phyloP scores from a whole-genome alignment of 2,113 vertebrate species.

The Clupea harengus region DNA sequence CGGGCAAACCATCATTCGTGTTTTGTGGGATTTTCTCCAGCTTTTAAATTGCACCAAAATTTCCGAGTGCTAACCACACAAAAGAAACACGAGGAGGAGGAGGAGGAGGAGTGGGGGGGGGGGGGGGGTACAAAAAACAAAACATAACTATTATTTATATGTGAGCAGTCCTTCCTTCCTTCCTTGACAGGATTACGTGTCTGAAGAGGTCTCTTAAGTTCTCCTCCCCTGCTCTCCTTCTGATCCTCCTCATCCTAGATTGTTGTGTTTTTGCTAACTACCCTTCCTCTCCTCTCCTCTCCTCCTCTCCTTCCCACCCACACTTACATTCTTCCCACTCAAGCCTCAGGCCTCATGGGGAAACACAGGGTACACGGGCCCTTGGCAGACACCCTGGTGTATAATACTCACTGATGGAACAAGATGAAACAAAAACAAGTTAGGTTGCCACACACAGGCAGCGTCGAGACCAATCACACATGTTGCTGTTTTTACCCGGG shows the following conservation, averaged over 20 bases:
- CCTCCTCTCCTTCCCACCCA: slow-evolving; percentile 20
- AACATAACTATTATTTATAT: slow-evolving; percentile 8
- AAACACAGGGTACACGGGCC: neutral
- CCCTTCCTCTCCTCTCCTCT: neutral
- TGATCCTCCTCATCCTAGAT: neutral
- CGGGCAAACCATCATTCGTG: neutral
- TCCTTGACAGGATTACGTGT: neutral
- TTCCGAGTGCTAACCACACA: neutral
- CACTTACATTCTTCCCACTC: neutral
- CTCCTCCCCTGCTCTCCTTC: no score
- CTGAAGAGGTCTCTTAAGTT: neutral
- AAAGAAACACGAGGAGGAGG: neutral
- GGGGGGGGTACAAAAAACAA: neutral
- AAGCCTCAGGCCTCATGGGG: neutral
- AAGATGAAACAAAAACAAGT: slow-evolving; percentile 15
- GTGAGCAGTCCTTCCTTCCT: neutral
- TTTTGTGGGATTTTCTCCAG: neutral
- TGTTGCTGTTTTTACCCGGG: neutral
- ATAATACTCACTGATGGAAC: neutral
- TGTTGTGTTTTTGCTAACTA: neutral
- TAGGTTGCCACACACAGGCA: neutral
- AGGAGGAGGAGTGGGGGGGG: no score
- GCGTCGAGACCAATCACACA: neutral
- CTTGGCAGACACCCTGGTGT: neutral
- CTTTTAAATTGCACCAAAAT: neutral